These are phyloP conservation scores for Leucozona laternaria DNA, from an alignment of 2,888 invertebrate genomes.

Conservation along the genomic window DNA sequence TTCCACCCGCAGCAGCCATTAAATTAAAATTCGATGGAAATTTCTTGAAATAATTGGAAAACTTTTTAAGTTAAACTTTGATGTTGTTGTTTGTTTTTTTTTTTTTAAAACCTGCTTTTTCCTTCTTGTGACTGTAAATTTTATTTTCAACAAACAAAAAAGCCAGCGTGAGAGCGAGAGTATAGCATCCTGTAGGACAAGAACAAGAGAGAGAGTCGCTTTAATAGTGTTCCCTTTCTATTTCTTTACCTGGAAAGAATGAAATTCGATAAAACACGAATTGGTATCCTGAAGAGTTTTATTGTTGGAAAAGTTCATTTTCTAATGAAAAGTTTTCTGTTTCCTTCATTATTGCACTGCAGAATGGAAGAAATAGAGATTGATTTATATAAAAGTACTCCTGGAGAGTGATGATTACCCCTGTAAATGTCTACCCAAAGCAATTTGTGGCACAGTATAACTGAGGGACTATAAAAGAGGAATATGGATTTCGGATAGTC, in stretches of 20 bases:
- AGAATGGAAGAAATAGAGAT: background rate
- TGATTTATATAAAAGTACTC: background rate
- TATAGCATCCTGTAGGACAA: background rate
- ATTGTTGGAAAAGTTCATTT: conserved; percentile 22
- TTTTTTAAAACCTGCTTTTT: background rate
- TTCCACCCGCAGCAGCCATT: background rate
- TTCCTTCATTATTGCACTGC: background rate
- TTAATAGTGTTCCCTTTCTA: background rate
- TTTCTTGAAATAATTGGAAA: conserved; percentile 29
- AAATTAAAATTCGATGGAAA: conserved; percentile 15
- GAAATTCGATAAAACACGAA: conserved; percentile 9
- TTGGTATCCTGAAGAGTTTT: conserved; percentile 18
- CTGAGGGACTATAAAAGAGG: background rate
- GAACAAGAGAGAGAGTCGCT: background rate
- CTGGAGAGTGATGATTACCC: background rate
- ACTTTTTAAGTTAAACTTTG: conserved; percentile 13
- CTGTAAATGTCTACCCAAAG: background rate
- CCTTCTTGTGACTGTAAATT: background rate
- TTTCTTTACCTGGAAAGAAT: background rate
- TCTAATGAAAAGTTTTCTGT: background rate
- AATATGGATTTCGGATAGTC: background rate
- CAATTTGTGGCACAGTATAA: background rate
- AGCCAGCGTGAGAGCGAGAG: background rate
- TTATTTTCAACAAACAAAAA: background rate
- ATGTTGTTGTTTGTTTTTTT: background rate